Conservation (phyloP, 53 echinoderm and acorn worm species). For the Arbacia lixula region DNA sequence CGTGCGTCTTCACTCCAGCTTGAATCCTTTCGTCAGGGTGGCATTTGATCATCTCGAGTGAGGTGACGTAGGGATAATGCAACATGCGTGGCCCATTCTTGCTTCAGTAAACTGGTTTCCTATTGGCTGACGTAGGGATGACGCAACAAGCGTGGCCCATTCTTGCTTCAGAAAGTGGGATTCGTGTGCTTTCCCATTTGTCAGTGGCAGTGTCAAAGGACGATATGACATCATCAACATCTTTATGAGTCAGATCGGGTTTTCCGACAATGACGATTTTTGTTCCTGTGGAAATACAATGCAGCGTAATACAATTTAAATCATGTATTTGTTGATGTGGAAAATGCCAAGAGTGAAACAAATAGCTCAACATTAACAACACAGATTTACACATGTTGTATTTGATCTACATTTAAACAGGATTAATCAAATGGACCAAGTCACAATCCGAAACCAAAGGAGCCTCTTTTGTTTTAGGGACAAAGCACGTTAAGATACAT, state of each 20-base stretch:
- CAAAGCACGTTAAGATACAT: too few relatives aligned
- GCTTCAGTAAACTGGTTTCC: slow-evolving; percentile 25
- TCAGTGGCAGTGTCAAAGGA: slow-evolving; percentile 52
- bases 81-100: slow-evolving; percentile 78
- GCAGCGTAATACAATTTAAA: not conserved
- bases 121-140: slow-evolving; percentile 37
- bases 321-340: not conserved
- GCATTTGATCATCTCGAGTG: too few relatives aligned
- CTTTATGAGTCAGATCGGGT: not conserved
- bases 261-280: slow-evolving; percentile 68
- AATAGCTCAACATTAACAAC: too few relatives aligned
- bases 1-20: too few relatives aligned
- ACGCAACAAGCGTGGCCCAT: slow-evolving; percentile 82
- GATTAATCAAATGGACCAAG: too few relatives aligned
- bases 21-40: too few relatives aligned
- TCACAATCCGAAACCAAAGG: too few relatives aligned
- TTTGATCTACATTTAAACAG: too few relatives aligned
- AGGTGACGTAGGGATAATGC: slow-evolving; percentile 50
- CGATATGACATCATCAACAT: slow-evolving; percentile 33
- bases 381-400: too few relatives aligned
- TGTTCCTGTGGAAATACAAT: slow-evolving; percentile 42
- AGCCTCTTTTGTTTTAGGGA: too few relatives aligned
- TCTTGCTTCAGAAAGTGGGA: slow-evolving; percentile 27
- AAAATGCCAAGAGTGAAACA: too few relatives aligned
- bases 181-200: slow-evolving; percentile 40